These are phyloP conservation scores for Podabrus alpinus DNA, from an alignment of 2,888 invertebrate genomes.

Conservation along the genomic window DNA sequence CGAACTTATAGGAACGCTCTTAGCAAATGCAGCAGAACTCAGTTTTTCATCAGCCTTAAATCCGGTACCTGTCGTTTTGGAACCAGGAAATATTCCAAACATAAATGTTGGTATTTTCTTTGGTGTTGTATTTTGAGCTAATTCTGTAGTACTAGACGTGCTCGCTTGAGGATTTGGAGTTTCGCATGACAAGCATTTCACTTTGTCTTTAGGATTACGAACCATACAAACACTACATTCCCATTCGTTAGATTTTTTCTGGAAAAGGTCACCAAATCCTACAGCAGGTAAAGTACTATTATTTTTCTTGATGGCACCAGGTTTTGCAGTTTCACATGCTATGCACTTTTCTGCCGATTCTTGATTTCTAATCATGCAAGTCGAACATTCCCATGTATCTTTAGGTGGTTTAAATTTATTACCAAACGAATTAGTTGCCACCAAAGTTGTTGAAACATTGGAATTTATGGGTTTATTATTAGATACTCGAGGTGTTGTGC, in stretches of 20 bases:
- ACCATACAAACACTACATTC: slow-evolving; percentile 67
- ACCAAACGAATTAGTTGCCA: slow-evolving; percentile 41
- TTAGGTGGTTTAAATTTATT: slow-evolving; percentile 58
- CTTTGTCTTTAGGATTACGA: slow-evolving; percentile 57
- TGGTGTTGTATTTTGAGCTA: slow-evolving; percentile 20
- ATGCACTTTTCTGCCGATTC: slow-evolving; percentile 55
- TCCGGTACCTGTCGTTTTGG: slow-evolving; percentile 5
- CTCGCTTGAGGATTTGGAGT: slow-evolving; percentile 57
- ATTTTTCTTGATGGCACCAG: slow-evolving; percentile 35
- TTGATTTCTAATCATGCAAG: slow-evolving; percentile 64
- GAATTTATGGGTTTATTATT: slow-evolving; percentile 56
- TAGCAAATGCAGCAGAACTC: slow-evolving; percentile 32
- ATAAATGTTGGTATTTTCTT: slow-evolving; percentile 49
- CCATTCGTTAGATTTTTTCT: slow-evolving; percentile 58
- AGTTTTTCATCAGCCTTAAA: slow-evolving; percentile 13
- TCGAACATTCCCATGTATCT: slow-evolving; percentile 62
- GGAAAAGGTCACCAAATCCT: slow-evolving; percentile 57
- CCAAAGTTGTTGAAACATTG: neutral
- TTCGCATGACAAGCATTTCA: slow-evolving; percentile 64
- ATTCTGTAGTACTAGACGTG: neutral
- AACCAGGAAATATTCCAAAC: slow-evolving; percentile 56
- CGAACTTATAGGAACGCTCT: slow-evolving; percentile 12
- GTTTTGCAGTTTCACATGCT: slow-evolving; percentile 60
- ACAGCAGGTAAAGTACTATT: neutral
- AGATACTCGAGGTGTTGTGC: slow-evolving; percentile 55